phyloP scores from a whole-genome alignment of 2,113 vertebrate genomes.

The Anser brachyrhynchus region DNA sequence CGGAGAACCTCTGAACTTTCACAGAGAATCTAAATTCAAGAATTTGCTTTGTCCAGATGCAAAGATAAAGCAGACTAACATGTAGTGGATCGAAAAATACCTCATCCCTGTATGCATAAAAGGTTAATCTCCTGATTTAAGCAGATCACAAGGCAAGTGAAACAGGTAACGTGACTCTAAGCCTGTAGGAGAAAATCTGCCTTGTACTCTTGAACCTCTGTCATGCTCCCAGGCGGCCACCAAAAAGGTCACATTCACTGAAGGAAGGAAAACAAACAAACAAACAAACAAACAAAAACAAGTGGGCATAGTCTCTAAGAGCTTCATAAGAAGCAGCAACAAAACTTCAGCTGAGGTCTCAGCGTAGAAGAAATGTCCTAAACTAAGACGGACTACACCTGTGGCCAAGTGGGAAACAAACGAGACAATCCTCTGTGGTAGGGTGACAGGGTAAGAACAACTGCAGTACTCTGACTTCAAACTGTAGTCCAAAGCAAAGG shows the following conservation, averaged over 20 bases:
- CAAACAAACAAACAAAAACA: not conserved
- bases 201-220: slow-evolving; percentile 25
- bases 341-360: not conserved
- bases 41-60: slow-evolving; percentile 4
- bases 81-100: not conserved
- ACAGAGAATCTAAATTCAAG: not conserved
- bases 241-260: not conserved
- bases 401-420: not conserved
- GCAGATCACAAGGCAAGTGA: slow-evolving; percentile 20
- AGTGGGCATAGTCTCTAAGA: not conserved
- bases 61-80: slow-evolving; percentile 35
- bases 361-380: not conserved
- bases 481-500: not conserved
- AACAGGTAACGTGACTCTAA: slow-evolving; percentile 24
- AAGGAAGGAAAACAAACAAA: not conserved
- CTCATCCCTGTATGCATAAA: not conserved
- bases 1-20: not conserved
- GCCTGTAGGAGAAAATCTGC: not conserved
- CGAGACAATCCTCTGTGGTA: not conserved
- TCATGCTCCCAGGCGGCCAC: not conserved
- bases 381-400: not conserved
- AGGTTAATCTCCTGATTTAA: slow-evolving; percentile 46
- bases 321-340: not conserved
- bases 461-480: fast-evolving
- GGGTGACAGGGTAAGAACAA: not conserved